Conservation (phyloP, 1,140 invertebrate species). For the Ylistrum balloti region DNA sequence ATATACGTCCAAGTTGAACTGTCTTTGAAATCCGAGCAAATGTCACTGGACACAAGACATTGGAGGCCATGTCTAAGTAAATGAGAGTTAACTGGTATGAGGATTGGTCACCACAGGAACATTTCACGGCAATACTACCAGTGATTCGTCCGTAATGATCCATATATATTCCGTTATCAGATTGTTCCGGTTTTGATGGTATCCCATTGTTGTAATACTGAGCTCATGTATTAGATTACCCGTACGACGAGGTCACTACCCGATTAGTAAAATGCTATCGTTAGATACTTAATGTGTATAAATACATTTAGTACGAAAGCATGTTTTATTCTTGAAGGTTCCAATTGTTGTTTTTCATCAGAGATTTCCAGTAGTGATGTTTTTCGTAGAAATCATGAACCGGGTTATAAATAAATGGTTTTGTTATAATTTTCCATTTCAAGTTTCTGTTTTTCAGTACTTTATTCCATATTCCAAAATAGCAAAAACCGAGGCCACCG, state of each 20-base stretch:
- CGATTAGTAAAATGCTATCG: too few relatives aligned
- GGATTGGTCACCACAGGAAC: neutral
- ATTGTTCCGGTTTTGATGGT: neutral
- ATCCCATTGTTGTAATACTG: neutral
- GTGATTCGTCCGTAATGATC: neutral
- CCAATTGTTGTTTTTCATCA: too few relatives aligned
- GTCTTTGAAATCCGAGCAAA: neutral
- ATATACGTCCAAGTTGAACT: slow-evolving; percentile 1
- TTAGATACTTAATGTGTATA: too few relatives aligned
- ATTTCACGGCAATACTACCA: neutral
- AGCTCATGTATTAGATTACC: neutral
- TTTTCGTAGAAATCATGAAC: too few relatives aligned
- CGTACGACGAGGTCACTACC: neutral
- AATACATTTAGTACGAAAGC: too few relatives aligned
- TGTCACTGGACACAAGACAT: neutral
- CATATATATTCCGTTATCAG: neutral
- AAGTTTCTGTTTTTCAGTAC: too few relatives aligned
- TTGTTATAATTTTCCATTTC: too few relatives aligned
- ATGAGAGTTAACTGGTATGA: slow-evolving; percentile 3
- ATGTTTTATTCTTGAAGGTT: too few relatives aligned
- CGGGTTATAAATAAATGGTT: too few relatives aligned
- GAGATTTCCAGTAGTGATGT: too few relatives aligned
- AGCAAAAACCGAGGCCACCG: too few relatives aligned
- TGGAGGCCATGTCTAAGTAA: neutral
- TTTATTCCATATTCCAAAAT: too few relatives aligned